phyloP scores from a whole-genome alignment of 2,113 vertebrate species.

The Uropsilus gracilis region DNA sequence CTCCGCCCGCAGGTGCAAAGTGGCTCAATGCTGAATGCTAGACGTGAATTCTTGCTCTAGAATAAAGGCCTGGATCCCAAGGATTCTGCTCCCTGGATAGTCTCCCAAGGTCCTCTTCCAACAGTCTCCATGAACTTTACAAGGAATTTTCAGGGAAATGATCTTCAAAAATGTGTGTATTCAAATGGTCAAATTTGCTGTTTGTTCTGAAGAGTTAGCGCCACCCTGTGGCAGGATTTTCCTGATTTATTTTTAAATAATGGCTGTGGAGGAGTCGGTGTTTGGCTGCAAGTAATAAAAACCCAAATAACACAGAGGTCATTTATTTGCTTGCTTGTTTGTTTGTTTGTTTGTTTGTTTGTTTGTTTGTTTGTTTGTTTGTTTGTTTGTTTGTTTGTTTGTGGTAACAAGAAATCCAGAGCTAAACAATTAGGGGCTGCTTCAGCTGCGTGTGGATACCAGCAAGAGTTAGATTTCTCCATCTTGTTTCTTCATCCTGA shows the following conservation, averaged over 20 bases:
- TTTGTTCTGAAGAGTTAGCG: background rate
- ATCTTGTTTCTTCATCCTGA: background rate
- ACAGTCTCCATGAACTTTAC: background rate
- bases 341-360: background rate
- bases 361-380: background rate
- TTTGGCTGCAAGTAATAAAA: background rate
- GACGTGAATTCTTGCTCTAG: background rate
- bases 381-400: background rate
- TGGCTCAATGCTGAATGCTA: slow-evolving; percentile 59
- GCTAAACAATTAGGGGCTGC: background rate
- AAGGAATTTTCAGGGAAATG: background rate
- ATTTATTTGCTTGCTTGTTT: too few relatives aligned
- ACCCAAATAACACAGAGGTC: too few relatives aligned
- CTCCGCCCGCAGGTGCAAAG: slow-evolving; percentile 62
- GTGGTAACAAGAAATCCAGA: background rate
- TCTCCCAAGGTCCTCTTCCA: background rate
- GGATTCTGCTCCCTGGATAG: background rate
- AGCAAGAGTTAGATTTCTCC: background rate
- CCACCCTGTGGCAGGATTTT: background rate
- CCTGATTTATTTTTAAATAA: slow-evolving; percentile 11
- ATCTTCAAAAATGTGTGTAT: background rate
- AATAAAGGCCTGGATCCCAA: background rate
- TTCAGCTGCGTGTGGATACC: background rate
- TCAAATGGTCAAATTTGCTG: background rate
- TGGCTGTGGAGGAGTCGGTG: background rate